These are phyloP conservation scores for Colletes collaris DNA, from an alignment of 2,888 invertebrate species.

Conservation along the genomic window DNA sequence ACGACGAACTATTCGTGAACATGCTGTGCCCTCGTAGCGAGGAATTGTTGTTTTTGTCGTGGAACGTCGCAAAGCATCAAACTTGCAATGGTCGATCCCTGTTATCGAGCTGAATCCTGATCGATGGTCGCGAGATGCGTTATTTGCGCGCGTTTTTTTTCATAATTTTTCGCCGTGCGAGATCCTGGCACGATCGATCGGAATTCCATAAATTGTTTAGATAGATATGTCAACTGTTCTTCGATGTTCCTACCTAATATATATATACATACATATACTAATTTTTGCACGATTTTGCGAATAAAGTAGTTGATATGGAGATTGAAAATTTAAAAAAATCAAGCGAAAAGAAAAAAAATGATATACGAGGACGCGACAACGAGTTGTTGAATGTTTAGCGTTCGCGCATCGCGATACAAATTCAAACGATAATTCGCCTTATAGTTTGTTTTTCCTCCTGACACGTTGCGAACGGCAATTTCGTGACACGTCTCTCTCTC, in stretches of 20 bases:
- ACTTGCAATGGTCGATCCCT: slow-evolving; percentile 15
- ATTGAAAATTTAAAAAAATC: slow-evolving; percentile 15
- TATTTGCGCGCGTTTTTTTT: background rate
- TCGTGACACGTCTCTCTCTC: slow-evolving; percentile 38
- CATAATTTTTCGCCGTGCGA: background rate
- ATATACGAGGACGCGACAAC: slow-evolving; percentile 12
- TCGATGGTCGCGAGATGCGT: background rate
- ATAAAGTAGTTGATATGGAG: slow-evolving; percentile 40
- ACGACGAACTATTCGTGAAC: slow-evolving; percentile 6
- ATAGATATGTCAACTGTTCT: slow-evolving; percentile 37
- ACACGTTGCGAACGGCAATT: slow-evolving; percentile 39
- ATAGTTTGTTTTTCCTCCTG: slow-evolving; percentile 53
- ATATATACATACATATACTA: slow-evolving; percentile 22
- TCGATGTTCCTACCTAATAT: slow-evolving; percentile 72
- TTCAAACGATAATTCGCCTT: slow-evolving; percentile 1
- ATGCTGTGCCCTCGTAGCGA: slow-evolving; percentile 17
- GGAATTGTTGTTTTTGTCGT: slow-evolving; percentile 34
- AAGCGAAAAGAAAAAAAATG: background rate
- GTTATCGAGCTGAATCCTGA: slow-evolving; percentile 3
- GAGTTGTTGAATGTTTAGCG: slow-evolving; percentile 19
- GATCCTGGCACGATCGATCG: slow-evolving; percentile 19
- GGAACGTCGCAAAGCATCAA: slow-evolving; percentile 12
- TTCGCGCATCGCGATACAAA: slow-evolving; percentile 22
- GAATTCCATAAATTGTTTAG: slow-evolving; percentile 18
- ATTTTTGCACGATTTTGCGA: slow-evolving; percentile 40